Evolutionary conservation across 2,113 vertebrate genomes (phyloP).

Genomic region (Lota lota): DNA sequence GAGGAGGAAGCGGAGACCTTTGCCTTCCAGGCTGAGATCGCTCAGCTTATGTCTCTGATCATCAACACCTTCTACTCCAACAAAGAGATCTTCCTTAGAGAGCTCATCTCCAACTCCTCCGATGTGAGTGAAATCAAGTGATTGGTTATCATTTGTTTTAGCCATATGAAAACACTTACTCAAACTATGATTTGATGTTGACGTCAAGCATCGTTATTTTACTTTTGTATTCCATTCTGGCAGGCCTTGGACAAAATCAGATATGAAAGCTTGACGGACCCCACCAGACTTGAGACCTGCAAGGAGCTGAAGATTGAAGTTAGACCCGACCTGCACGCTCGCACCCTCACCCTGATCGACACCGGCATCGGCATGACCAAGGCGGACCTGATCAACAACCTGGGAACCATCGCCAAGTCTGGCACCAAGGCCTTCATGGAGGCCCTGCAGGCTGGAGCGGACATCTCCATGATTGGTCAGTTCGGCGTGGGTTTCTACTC

Average conservation of each 20-base stretch:
- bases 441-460: slow-evolving; percentile 79
- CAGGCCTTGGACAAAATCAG: slow-evolving; percentile 82
- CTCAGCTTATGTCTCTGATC: slow-evolving; percentile 78
- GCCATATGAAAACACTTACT: too few species aligned
- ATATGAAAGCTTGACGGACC: slow-evolving; percentile 80
- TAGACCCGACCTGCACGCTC: slow-evolving; percentile 71
- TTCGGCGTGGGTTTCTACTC: slow-evolving; percentile 83
- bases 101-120: slow-evolving; percentile 81
- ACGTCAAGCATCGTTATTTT: neutral
- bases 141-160: neutral
- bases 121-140: slow-evolving; percentile 68
- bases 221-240: slow-evolving; percentile 66
- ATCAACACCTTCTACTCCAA: slow-evolving; percentile 57
- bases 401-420: slow-evolving; percentile 81
- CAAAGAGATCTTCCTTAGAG: slow-evolving; percentile 83
- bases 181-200: neutral
- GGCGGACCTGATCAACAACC: slow-evolving; percentile 79
- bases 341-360: slow-evolving; percentile 71
- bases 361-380: slow-evolving; percentile 83
- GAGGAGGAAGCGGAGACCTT: slow-evolving; percentile 73
- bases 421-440: slow-evolving; percentile 84
- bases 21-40: slow-evolving; percentile 83
- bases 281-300: slow-evolving; percentile 71
- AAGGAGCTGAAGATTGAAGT: slow-evolving; percentile 80
- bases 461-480: slow-evolving; percentile 83